Evolutionary conservation across 2,797 vertebrate genomes (phyloP), one percentile per base, ranked within the genome.

Genomic region (Argyrosomus regius): DNA sequence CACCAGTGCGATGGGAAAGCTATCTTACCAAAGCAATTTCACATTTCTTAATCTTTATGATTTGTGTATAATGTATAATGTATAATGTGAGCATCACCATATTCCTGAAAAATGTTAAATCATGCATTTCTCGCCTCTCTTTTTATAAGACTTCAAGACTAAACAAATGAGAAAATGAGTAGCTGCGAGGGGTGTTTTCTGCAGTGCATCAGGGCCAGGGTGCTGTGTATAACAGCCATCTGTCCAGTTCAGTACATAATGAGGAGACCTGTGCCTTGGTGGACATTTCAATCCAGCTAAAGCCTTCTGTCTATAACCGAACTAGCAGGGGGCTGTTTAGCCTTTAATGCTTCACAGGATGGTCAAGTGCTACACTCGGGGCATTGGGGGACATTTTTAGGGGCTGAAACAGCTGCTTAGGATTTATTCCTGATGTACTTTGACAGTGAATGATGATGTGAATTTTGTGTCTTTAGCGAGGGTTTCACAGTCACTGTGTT

Each of bases 201-300:
- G 54, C 8, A n/a, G 73, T 67, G 61, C 62, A 69, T 79, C 59
- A 52, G 45, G 43, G 70, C 75, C 61, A 49, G 66, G 69, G 74
- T 70, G 82, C 65, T 78, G 54, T 74, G 52, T 75, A 70, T 78
- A 87, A 43, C 82, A 80, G 77, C 90, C 85, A 84, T 92, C 81
- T 89, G 80, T 75, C 70, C 60, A 49, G 52, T 22, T 28, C 67
- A 26, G 3, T 41, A 53, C 78, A 46, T 85, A 86, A 91, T 81
- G 58, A 85, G 71, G 54, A 74, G 66, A 77, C 68, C 68, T 84
- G 57, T 70, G 73, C 53, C 45, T 62, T 68, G 41, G 64, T 77
- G 70, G 83, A 88, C 75, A 72, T 63, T 68, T 68, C 54, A 31
- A 60, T 78, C 59, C 43, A 58, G 68, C 75, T 72, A 14, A 49